Evolutionary conservation across 2,113 vertebrate genomes (phyloP), one percentile per base, ranked within the genome.

Genomic region (Rhynchopsitta pachyrhyncha): DNA sequence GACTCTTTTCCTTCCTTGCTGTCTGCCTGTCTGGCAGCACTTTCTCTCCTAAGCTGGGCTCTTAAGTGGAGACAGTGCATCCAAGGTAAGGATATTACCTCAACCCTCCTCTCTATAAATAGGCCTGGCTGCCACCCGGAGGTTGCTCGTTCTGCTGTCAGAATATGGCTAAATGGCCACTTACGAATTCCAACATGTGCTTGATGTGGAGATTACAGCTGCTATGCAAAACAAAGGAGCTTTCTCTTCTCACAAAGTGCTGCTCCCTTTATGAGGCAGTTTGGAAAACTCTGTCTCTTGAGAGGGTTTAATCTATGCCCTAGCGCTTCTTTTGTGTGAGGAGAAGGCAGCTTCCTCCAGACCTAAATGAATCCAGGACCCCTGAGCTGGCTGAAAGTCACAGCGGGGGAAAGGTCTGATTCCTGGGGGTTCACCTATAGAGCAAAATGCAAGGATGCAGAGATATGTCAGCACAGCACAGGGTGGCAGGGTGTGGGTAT

Each of bases 41-140:
- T 97, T 96, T 92, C 78, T 42, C 82, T 93, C 17, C 2, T 84
- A 94, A 96, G 82, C 91, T 64, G 41, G 55, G 75, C 88, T 93
- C 77, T 93, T 85, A 94, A 96, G 83, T 71, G 71, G 42, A 97
- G 92, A 73, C 93, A 86, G 92, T 91, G 95, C 96, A 95, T 88
- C 74, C 90, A 88, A 97, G 94, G 96, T 97, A 78, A 97, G 92
- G 93, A 81, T 79, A 90, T 95, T 94, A 83, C 95, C 94, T 87
- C 94, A 96, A 87, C 88, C 71, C 85, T 92, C 93, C 91, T 90
- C 74, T 86, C 97, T 97, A 97, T 96, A 97, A 97, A 97, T 96
- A 97, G 97, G 53, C 78, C 92, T 92, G 90, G 96, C 95, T 94
- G 88, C 93, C 1, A 5, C 91, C 75, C 91, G 10, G 12, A 93